Conservation (phyloP, 2,888 invertebrate genomes). For the Andrena camellia region DNA sequence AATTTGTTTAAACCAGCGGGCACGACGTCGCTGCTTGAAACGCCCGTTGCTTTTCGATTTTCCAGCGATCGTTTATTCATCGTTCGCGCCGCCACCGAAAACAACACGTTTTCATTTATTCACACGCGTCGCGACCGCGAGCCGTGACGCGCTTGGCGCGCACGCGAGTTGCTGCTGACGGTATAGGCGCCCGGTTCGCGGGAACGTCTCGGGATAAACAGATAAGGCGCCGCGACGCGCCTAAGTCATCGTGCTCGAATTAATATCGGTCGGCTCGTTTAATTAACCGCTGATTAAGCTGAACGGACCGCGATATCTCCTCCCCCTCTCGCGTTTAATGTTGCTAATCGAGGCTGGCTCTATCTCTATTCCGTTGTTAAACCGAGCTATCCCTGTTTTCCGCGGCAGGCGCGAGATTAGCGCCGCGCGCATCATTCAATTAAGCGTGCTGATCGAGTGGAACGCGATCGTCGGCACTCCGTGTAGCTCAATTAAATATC, state of each 20-base stretch:
- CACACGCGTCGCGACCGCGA: neutral
- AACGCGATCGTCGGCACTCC: too few relatives aligned
- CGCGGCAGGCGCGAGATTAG: neutral
- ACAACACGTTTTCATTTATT: conserved; percentile 26
- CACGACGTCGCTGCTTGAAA: conserved; percentile 25
- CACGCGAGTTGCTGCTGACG: neutral
- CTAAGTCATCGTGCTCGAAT: conserved; percentile 46
- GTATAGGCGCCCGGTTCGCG: neutral
- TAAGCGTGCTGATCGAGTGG: conserved; percentile 19
- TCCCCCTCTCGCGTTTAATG: neutral
- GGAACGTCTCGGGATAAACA: conserved; percentile 14
- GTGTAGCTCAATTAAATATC: too few relatives aligned
- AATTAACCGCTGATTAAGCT: conserved; percentile 54
- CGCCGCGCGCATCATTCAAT: conserved; percentile 24
- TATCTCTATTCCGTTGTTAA: conserved; percentile 22
- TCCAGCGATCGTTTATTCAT: conserved; percentile 33
- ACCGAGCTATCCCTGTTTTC: neutral
- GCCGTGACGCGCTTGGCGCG: too few relatives aligned
- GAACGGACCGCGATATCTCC: conserved; percentile 19
- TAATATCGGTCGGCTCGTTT: conserved; percentile 41
- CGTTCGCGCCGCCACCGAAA: neutral
- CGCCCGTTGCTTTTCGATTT: conserved; percentile 23
- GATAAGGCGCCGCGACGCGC: conserved; percentile 33
- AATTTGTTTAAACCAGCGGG: conserved; percentile 33
- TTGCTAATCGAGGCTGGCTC: neutral